phyloP scores from a whole-genome alignment of 2,113 vertebrate genomes.

The Bothrops jararaca region DNA sequence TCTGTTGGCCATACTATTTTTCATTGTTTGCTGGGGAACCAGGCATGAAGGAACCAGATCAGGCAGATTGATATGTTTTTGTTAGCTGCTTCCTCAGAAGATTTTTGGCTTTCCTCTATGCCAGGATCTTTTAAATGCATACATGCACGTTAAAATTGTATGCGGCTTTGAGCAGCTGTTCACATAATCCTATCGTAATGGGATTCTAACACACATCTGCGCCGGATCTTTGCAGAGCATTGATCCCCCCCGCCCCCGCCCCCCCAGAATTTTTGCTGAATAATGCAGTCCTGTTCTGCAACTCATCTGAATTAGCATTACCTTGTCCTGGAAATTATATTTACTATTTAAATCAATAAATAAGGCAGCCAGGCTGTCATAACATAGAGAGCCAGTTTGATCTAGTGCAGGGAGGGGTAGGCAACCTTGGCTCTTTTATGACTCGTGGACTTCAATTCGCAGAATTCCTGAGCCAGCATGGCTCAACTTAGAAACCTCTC shows the following conservation, averaged over 20 bases:
- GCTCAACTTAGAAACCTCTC: no score
- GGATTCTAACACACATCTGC: neutral
- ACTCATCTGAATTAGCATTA: neutral
- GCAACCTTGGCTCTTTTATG: no score
- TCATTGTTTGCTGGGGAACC: neutral
- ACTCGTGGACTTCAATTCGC: no score
- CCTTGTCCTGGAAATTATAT: neutral
- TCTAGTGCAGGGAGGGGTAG: neutral
- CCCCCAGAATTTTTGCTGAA: neutral
- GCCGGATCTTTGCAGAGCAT: neutral
- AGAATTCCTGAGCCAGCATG: no score
- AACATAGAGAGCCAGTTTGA: neutral
- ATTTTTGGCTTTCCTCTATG: neutral
- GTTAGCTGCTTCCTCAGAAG: neutral
- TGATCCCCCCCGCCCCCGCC: neutral
- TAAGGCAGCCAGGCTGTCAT: neutral
- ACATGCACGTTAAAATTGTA: neutral
- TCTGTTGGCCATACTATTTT: neutral
- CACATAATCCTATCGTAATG: neutral
- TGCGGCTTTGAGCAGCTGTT: neutral
- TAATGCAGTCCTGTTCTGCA: neutral
- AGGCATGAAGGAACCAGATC: neutral
- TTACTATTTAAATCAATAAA: neutral
- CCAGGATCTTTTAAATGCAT: neutral
- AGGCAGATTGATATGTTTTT: neutral